Base-by-base conservation (phyloP, 2,113 vertebrate species). In the Lasiurus cinereus region DNA sequence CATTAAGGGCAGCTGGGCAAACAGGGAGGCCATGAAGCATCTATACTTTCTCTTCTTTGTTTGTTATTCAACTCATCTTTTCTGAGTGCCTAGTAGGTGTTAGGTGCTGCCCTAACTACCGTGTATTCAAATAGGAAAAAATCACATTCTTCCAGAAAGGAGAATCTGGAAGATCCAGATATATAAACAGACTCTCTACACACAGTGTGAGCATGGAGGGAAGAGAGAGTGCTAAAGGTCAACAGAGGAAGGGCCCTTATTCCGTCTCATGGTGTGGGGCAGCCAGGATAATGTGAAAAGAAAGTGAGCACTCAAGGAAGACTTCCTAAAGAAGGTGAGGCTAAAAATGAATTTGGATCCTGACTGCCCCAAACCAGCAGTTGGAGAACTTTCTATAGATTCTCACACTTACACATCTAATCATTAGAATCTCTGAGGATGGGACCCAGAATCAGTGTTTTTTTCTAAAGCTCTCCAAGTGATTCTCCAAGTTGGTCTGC, bases 301-400 rank as follows among this genome's bases (percentile, higher is more conserved):
- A 14, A 64, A 29, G 27, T 10, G 13, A 88, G 59, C 59, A 82
- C 29, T 43, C 56, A 39, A 27, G 39, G 46, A 94, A 52, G 69
- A 67, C 33, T 93, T 95, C 85, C 48, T 83, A 39, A 67, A 73
- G 36, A 18, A 64, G 46, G n/a, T 15, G 56, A 90, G 12, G 7
- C 82, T 88, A 52, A 76, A 59, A 46, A 22, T 27, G 52, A 43
- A 21, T 70, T 52, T 46, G 80, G 33, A 59, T 43, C 14, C 5
- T 33, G 78, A 21, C 43, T 72, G 22, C 43, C 43, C 59, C 70
- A 46, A 78, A 33, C 33, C n/a, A 54, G 72, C 29, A 59, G 36
- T 59, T 15, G 8, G 52, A 94, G 27, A 74, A 2, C 27, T 31
- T 48, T 67, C 8, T 39, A 72, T 1, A 77, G 77, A 69, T 88